These are phyloP conservation scores for Petrolisthes cinctipes DNA, from an alignment of 2,888 invertebrate species.

Conservation along the genomic window DNA sequence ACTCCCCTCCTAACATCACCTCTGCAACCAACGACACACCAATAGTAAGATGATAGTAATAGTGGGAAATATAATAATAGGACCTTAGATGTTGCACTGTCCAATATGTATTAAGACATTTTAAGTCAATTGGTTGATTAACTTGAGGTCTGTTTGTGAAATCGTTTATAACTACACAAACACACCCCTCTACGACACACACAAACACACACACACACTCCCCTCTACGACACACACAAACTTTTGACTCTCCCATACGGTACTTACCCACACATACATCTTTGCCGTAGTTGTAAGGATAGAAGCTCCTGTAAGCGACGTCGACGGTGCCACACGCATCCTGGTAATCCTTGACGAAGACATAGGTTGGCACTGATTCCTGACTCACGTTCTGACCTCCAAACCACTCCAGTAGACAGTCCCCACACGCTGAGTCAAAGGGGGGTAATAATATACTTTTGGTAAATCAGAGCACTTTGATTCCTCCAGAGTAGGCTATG, in stretches of 20 bases:
- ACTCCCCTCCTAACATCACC: background rate
- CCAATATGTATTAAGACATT: too few species aligned
- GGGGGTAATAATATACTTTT: background rate
- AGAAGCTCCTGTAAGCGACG: conserved; percentile 80
- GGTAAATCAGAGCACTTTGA: background rate
- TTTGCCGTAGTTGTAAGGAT: conserved; percentile 78
- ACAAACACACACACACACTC: conserved; percentile 6
- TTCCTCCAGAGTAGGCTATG: background rate
- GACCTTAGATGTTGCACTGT: background rate
- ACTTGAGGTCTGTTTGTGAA: background rate
- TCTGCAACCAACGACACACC: background rate
- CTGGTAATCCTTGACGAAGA: conserved; percentile 56
- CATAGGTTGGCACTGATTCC: conserved; percentile 47
- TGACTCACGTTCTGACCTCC: conserved; percentile 25
- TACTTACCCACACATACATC: conserved; percentile 70
- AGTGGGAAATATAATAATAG: background rate
- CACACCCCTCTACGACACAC: background rate
- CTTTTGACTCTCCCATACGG: background rate
- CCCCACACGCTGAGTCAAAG: conserved; percentile 13
- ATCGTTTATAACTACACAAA: background rate
- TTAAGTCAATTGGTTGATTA: background rate
- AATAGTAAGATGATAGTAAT: background rate
- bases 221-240: background rate
- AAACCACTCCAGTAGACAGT: conserved; percentile 39
- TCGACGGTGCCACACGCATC: conserved; percentile 70